These are phyloP conservation scores for Tragelaphus strepsiceros DNA, from an alignment of 2,113 vertebrate genomes.

Conservation along the genomic window DNA sequence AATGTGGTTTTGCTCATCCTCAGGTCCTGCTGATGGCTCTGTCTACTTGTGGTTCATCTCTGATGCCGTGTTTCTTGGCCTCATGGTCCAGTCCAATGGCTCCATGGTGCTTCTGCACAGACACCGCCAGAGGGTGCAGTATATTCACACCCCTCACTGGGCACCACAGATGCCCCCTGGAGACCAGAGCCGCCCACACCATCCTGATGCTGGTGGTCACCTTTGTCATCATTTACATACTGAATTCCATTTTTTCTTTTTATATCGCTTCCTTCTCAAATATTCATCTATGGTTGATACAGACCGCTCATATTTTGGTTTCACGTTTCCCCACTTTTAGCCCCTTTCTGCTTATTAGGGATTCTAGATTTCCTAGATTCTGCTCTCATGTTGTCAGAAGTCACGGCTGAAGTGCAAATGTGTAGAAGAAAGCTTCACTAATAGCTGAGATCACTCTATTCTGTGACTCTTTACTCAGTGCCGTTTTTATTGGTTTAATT, in stretches of 20 bases:
- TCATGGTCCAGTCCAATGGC: neutral
- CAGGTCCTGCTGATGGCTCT: neutral
- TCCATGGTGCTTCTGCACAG: neutral
- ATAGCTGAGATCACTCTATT: neutral
- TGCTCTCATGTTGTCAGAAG: neutral
- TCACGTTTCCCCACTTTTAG: neutral
- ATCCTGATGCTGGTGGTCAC: neutral
- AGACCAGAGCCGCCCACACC: neutral
- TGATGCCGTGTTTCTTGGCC: neutral
- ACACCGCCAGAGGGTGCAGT: neutral
- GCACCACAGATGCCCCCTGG: rapidly evolving
- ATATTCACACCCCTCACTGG: rapidly evolving
- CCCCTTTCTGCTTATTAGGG: neutral
- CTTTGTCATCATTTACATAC: neutral
- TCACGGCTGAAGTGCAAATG: neutral
- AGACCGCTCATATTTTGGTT: neutral
- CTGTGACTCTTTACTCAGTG: neutral
- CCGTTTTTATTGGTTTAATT: neutral
- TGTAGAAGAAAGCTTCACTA: neutral
- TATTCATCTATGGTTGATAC: neutral
- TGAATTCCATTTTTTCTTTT: neutral
- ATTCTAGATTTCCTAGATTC: neutral
- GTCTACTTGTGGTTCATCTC: neutral
- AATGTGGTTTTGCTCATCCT: neutral
- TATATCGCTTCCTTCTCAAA: neutral